phyloP scores from a whole-genome alignment of 2,888 invertebrate species.

The Dasysyrphus albostriatus region DNA sequence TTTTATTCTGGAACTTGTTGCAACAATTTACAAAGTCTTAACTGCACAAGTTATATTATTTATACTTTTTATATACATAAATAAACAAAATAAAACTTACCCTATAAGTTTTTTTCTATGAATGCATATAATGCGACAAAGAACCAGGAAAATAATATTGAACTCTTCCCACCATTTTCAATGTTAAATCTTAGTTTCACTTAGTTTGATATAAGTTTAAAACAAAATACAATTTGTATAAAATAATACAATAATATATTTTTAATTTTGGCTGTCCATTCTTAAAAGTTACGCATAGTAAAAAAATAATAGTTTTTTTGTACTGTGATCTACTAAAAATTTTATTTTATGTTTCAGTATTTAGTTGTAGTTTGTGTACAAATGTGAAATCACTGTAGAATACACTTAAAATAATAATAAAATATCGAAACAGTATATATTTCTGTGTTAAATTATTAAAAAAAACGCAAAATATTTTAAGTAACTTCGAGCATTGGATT shows the following conservation, averaged over 20 bases:
- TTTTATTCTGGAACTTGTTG: conserved; percentile 30
- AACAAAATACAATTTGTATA: neutral
- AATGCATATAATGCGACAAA: conserved; percentile 61
- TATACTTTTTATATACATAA: conserved; percentile 58
- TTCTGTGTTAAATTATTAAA: neutral
- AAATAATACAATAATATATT: conserved; percentile 3
- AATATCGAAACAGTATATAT: neutral
- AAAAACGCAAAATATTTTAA: too few species aligned
- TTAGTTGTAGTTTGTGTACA: conserved; percentile 52
- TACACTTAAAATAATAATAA: conserved; percentile 12
- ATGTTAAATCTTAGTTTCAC: conserved; percentile 24
- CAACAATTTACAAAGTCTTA: conserved; percentile 42
- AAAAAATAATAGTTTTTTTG: conserved; percentile 51
- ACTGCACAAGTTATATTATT: conserved; percentile 45
- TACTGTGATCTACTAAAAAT: conserved; percentile 64
- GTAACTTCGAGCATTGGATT: too few species aligned
- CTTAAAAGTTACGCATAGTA: conserved; percentile 27
- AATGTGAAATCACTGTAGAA: conserved; percentile 57
- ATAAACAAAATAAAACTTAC: conserved; percentile 37
- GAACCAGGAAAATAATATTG: conserved; percentile 34
- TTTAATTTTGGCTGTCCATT: conserved; percentile 28
- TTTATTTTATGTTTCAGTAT: conserved; percentile 18
- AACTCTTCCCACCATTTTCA: conserved; percentile 66
- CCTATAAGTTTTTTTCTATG: conserved; percentile 57
- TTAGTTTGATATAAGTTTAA: conserved; percentile 20